Percentiles rank a stretch among this genome's conserved stretches.
These are phyloP conservation scores for Tribolium castaneum DNA, from an alignment of 1,140 invertebrate genomes.

Conservation along the genomic window DNA sequence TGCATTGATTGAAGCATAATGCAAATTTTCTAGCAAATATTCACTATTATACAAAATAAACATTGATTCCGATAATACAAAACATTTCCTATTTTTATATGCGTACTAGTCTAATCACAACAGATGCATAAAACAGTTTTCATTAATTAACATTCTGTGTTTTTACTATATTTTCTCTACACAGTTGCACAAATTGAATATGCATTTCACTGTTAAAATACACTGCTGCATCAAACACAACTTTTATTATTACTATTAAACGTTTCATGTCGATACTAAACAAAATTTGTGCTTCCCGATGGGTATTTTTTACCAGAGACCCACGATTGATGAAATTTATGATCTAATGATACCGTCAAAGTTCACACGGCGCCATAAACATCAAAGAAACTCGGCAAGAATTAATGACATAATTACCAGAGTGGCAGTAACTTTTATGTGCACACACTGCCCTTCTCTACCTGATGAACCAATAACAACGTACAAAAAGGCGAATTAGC, in stretches of 20 bases:
- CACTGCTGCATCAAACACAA: background rate
- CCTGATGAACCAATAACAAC: constrained; percentile 4
- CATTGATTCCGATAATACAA: background rate
- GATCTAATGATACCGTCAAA: constrained; percentile 36
- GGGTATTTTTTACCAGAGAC: constrained; percentile 23
- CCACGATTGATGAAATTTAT: constrained; percentile 37
- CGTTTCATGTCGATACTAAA: constrained; percentile 23
- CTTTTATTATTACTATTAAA: constrained; percentile 24
- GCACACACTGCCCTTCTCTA: background rate
- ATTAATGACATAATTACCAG: constrained; percentile 36
- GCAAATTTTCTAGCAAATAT: background rate
- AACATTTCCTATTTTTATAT: background rate
- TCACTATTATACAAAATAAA: background rate
- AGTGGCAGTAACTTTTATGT: constrained; percentile 28
- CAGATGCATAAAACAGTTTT: background rate
- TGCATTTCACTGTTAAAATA: background rate
- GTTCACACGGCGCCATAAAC: constrained; percentile 29
- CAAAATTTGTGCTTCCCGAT: constrained; percentile 19
- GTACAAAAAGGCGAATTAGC: too few species aligned
- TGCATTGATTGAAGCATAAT: background rate
- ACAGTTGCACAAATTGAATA: constrained; percentile 16
- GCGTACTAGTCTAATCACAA: background rate
- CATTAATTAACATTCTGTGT: constrained; percentile 1
- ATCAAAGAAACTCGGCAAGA: constrained; percentile 27
- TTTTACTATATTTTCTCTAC: background rate